Base-by-base conservation (phyloP, 2,888 invertebrate species). In the Rhogogaster chlorosoma region DNA sequence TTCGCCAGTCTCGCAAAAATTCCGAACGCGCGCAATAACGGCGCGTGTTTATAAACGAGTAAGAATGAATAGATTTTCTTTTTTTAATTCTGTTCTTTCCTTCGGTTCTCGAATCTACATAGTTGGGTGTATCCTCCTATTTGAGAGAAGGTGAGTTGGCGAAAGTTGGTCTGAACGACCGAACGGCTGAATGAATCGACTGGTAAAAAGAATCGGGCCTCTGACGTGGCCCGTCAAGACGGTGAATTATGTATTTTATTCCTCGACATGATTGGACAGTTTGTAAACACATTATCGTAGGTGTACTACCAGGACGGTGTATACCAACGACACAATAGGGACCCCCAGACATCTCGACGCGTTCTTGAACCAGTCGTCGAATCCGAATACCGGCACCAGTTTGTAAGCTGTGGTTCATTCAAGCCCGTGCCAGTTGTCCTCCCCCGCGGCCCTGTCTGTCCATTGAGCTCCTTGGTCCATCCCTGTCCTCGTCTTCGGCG, bases 231-330 rank as follows among this genome's bases (percentile, higher is more conserved):
- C 83, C 29, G 83, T 45, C 45, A 67, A 49, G 83, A 83, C 29
- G 83, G 83, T 83, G 83, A 83, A 83, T 83, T 83, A 83, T 83
- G 83, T 83, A 83, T 83, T 83, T 83, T 83, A 91, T 91, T 89
- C 88, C 88, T 88, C 88, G 88, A 88, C 86, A 77, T 89, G 90
- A 90, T 90, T 91, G 90, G 91, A 91, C 90, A 91, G 91, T 91
- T 92, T 91, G 92, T 92, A 92, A 92, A 92, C 91, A 91, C 86
- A 88, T 85, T 85, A 86, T 88, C 89, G 90, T 91, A 89, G 89
- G 90, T 89, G 91, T 90, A 88, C 49, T 85, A 85, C 84, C 86
- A 84, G 70, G 64, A 77, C 57, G 64, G n/a, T 84, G 75, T 85
- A 84, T 84, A 61, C 57, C 80, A 49, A 61, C 80, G 80, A 80